Base-by-base conservation (phyloP, 2,888 invertebrate genomes). In the Sphaeridia pumilis region DNA sequence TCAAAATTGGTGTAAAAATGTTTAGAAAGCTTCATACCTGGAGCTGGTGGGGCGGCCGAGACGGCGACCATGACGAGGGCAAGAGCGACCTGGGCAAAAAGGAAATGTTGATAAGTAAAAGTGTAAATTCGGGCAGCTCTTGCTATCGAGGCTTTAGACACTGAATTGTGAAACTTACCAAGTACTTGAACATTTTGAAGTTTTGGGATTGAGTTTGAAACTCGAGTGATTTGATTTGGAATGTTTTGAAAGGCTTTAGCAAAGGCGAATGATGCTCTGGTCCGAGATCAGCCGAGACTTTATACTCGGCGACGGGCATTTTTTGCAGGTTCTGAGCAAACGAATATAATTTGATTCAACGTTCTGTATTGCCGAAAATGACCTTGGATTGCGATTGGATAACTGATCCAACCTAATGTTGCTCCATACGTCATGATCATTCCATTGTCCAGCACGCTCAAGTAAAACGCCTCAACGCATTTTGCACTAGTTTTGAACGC, bases 11-110 rank as follows among this genome's bases (percentile, higher is more conserved):
- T n/a, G n/a, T n/a, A n/a, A n/a, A n/a, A n/a, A n/a, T n/a, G n/a
- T n/a, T n/a, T n/a, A n/a, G n/a, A n/a, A n/a, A 14, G 7, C 7
- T 31, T 10, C 10, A 7, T 41, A 35, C 25, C 42, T 48, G 47
- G 53, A n/a, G 54, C 54, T 49, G 54, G 54, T 45, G 54, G 54
- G 31, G 54, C 54, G 36, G 54, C 54, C 27, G 47, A 38, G 54
- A 54, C 49, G 41, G 49, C 54, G 36, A 49, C 46, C 25, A 49
- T n/a, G 54, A 44, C 49, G 28, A 54, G 45, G 35, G 49, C 49
- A 36, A 54, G 49, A 42, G 49, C 49, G 41, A 54, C 35, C 54
- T 54, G 2, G 22, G 22, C 26, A 42, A 17, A 47, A 35, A 47
- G 7, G 4, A 4, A 47, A 47, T n/a, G 31, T 34, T 47, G 7